Conservation (phyloP, 2,797 vertebrate genomes). For the Anguilla obscura region DNA sequence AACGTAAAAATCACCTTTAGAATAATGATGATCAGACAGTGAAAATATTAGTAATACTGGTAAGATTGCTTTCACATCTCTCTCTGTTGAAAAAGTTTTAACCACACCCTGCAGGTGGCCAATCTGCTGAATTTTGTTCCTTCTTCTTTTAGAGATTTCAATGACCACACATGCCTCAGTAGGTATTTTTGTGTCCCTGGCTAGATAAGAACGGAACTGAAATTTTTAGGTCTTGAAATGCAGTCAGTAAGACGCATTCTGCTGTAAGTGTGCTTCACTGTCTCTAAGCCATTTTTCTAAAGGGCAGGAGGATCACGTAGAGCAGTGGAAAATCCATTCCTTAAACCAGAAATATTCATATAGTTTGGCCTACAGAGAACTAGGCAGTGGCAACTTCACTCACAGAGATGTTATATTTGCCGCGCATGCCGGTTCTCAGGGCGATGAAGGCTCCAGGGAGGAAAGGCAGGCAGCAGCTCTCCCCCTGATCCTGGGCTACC, state of each 20-base stretch:
- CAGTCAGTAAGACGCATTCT: background rate
- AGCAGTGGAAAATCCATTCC: too few relatives aligned
- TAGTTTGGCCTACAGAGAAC: too few relatives aligned
- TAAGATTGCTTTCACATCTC: background rate
- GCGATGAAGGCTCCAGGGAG: constrained; percentile 74
- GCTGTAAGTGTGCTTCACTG: background rate
- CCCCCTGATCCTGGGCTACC: constrained; percentile 71
- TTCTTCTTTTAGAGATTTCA: background rate
- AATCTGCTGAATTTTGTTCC: background rate
- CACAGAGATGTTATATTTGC: constrained; percentile 70
- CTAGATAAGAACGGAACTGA: background rate
- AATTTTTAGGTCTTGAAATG: background rate
- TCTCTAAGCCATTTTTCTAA: background rate
- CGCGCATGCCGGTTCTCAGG: constrained; percentile 71
- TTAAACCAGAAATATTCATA: too few relatives aligned
- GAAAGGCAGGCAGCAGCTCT: constrained; percentile 73
- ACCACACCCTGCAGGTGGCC: background rate
- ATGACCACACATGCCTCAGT: background rate
- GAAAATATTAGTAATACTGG: background rate
- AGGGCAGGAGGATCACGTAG: too few relatives aligned
- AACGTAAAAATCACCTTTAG: background rate
- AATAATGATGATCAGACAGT: background rate
- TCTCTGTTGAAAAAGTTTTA: background rate
- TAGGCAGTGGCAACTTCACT: constrained; percentile 34
- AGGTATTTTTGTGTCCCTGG: background rate